Base-by-base conservation (phyloP, 2,113 vertebrate species). In the Hippocampus comes region DNA sequence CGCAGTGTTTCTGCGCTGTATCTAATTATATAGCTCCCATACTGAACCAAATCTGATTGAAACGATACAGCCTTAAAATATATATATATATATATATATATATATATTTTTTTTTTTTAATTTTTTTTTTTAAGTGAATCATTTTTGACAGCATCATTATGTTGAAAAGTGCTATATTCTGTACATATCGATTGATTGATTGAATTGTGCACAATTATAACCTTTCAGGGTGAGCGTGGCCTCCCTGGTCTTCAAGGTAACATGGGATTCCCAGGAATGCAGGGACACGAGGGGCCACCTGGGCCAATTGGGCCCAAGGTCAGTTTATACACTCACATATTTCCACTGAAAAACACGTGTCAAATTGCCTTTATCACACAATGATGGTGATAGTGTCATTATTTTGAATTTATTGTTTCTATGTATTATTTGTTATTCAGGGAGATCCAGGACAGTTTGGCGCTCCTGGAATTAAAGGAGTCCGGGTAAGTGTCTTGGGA, bases 231-330 rank as follows among this genome's bases (percentile, higher is more conserved):
- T 63, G 95, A 98, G 72, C 90, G 94, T 80, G 97, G 97, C 20
- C 90, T 97, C 46, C 94, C 94, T 0, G 97, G 97, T 63, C 86
- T 97, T 73, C 94, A 94, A 82, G 97, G 97, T 73, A 92, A 94
- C 69, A 95, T 99, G 87, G 97, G 97, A 57, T 98, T 99, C 88
- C 97, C 97, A 49, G 97, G 97, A 78, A 92, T 96, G 91, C 97
- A 95, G 79, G 97, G 97, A 81, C 94, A 91, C 2, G 97, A 99
- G 85, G 97, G 97, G 30, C 96, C 95, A 0, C 76, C 91, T 59
- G 97, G 97, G 21, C 86, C 93, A 53, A 92, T 95, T 34, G 97
- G 97, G 63, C 86, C 91, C 25, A 95, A 96, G 94, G 97, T 98
- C 83, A 88, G 82, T 74, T 46, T 70, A 51, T 30, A 55, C 14